Evolutionary conservation across 2,113 vertebrate species (phyloP).

Genomic region (Leptocoma aspasia): DNA sequence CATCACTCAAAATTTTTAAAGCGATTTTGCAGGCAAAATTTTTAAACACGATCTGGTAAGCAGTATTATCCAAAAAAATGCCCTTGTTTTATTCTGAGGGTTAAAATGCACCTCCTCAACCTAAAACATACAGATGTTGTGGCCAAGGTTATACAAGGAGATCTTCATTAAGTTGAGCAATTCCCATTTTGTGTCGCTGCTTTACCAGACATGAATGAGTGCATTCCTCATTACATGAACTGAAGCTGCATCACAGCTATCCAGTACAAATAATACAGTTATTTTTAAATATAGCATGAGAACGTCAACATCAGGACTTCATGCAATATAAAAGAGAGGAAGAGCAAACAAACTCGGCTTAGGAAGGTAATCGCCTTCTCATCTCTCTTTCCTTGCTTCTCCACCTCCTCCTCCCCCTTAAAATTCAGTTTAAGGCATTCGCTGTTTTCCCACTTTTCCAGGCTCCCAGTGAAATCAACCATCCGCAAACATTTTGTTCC

Average conservation of each 20-base stretch:
- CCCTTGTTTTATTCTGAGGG: neutral
- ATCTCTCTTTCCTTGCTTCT: neutral
- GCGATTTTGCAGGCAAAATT: neutral
- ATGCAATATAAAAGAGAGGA: neutral
- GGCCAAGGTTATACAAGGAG: slow-evolving; percentile 67
- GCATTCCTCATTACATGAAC: neutral
- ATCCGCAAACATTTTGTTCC: neutral
- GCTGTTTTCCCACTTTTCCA: neutral
- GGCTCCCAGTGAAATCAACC: neutral
- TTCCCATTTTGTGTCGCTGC: neutral
- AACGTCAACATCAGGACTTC: neutral
- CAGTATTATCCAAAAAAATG: neutral
- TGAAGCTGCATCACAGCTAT: neutral
- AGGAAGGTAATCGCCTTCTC: neutral
- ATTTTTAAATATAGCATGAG: neutral
- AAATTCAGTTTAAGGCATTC: slow-evolving; percentile 9
- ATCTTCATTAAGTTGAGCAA: slow-evolving; percentile 34
- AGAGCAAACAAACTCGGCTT: neutral
- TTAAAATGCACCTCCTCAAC: neutral
- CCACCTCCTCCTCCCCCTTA: neutral
- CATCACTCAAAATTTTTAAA: neutral
- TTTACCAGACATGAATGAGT: neutral
- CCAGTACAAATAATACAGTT: neutral
- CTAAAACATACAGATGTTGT: neutral
- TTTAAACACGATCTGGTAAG: neutral